These are phyloP conservation scores for Dicranocentrus wangi DNA, from an alignment of 2,888 invertebrate genomes.

Conservation along the genomic window DNA sequence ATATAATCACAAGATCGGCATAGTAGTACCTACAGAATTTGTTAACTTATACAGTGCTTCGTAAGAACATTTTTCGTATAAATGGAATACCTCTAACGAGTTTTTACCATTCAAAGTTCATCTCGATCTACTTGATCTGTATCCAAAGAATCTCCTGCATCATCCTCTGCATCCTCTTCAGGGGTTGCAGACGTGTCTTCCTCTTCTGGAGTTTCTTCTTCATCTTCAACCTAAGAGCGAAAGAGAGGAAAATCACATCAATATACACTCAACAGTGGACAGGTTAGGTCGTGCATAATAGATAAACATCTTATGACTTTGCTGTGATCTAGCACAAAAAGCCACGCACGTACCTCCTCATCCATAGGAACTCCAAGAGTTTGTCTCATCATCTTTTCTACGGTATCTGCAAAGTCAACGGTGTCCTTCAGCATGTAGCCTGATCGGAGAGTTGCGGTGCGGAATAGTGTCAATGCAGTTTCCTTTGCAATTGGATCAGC, in stretches of 20 bases:
- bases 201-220: constrained; percentile 62
- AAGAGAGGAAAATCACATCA: no score
- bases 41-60: not conserved
- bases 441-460: constrained; percentile 92
- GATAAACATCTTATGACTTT: not conserved
- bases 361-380: constrained; percentile 85
- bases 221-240: constrained; percentile 51
- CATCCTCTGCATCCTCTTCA: constrained; percentile 67
- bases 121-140: constrained; percentile 66
- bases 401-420: constrained; percentile 89
- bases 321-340: not conserved
- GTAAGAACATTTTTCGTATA: constrained; percentile 21
- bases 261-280: no score
- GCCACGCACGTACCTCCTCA: constrained; percentile 78
- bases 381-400: constrained; percentile 91
- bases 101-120: constrained; percentile 65
- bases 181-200: constrained; percentile 54
- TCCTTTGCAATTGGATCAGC: constrained; percentile 86
- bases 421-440: constrained; percentile 94
- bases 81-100: constrained; percentile 21
- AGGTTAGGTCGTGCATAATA: no score
- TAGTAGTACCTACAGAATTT: not conserved
- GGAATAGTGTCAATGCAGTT: constrained; percentile 91
- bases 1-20: not conserved
- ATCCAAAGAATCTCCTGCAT: constrained; percentile 56